Percentiles rank a stretch among this genome's conserved stretches.
phyloP scores from a whole-genome alignment of 2,888 invertebrate genomes.

The Netelia melanura region DNA sequence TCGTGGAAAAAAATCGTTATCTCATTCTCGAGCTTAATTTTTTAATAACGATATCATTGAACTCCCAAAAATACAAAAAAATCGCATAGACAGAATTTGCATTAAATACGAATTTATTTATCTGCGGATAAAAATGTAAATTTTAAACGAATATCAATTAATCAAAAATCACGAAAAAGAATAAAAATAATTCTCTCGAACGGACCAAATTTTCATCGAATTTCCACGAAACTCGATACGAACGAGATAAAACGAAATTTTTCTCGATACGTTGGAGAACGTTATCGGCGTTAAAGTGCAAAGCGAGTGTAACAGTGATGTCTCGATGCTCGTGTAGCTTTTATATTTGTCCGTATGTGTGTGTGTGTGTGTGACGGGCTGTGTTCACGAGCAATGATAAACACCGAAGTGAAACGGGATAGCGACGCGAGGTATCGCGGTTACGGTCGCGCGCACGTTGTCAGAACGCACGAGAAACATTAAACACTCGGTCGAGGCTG shows the following conservation, averaged over 20 bases:
- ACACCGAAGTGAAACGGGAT: conserved; percentile 68
- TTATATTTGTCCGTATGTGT: not conserved
- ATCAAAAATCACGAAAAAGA: no score
- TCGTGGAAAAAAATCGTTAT: no score
- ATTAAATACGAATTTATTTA: no score
- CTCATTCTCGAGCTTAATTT: no score
- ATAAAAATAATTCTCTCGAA: no score
- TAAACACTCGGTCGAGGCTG: conserved; percentile 59
- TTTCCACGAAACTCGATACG: no score
- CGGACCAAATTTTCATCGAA: no score
- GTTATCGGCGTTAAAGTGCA: not conserved
- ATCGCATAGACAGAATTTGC: no score
- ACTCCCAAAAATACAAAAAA: no score
- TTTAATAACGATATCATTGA: no score
- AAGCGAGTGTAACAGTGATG: not conserved
- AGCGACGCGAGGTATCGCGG: conserved; percentile 68
- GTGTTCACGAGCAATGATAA: conserved; percentile 61
- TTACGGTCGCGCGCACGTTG: conserved; percentile 66
- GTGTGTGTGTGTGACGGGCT: not conserved
- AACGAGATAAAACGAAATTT: not conserved
- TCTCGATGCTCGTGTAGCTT: not conserved
- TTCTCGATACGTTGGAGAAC: not conserved
- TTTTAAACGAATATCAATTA: no score
- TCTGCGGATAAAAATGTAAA: no score
- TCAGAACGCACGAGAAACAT: conserved; percentile 61